These are phyloP conservation scores for Geophilus truncorum DNA, from an alignment of 2,888 invertebrate genomes.

Conservation along the genomic window DNA sequence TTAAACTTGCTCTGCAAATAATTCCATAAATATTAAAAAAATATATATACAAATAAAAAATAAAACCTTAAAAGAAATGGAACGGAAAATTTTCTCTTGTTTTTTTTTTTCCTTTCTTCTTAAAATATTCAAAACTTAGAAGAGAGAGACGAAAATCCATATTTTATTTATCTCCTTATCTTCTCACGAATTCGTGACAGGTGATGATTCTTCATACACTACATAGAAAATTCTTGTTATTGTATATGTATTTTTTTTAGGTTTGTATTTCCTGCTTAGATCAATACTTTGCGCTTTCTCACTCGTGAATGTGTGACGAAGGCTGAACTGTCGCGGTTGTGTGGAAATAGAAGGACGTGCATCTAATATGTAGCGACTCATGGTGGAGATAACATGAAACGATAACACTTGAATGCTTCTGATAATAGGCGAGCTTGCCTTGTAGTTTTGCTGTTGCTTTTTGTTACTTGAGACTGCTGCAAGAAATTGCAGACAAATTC, in stretches of 20 bases:
- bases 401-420: slow-evolving; percentile 11
- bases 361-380: slow-evolving; percentile 13
- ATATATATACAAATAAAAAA: too few relatives aligned
- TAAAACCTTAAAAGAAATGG: too few relatives aligned
- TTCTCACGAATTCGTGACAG: not conserved
- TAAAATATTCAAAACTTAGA: not conserved
- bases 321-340: not conserved
- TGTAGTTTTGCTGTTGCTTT: slow-evolving; percentile 3
- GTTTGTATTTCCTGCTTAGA: not conserved
- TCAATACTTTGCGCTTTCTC: slow-evolving; percentile 10
- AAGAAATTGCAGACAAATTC: slow-evolving; percentile 12
- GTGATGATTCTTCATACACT: not conserved
- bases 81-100: too few relatives aligned
- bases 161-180: not conserved
- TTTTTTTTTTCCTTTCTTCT: not conserved
- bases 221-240: not conserved
- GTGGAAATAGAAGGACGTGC: not conserved
- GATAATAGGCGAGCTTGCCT: slow-evolving; percentile 3
- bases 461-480: not conserved
- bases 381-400: not conserved
- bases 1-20: too few relatives aligned
- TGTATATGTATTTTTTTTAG: not conserved
- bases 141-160: not conserved
- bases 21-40: too few relatives aligned
- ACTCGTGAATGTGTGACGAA: not conserved